Base-by-base conservation (phyloP, 2,113 vertebrate genomes). In the Rhineura floridana region DNA sequence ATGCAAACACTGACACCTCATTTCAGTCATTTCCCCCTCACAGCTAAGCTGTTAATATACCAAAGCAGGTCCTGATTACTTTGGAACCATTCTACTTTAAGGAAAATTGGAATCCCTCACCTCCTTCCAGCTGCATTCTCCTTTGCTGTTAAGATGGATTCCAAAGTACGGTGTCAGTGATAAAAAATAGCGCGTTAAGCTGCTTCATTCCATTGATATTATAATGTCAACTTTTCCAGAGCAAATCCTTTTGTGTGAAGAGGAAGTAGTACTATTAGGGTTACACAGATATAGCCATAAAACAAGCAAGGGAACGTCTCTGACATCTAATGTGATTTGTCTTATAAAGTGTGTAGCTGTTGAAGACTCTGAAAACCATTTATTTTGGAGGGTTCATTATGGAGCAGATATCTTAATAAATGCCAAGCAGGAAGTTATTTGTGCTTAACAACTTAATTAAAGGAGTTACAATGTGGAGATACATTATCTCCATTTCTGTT, bases 141-240 rank as follows among this genome's bases (percentile, higher is more conserved):
- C 10, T 0, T 84, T 59, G 46, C 73, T 91, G 10, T 0, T 0
- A 15, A 62, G 46, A 42, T 9, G 39, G 42, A 70, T 55, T 46
- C 0, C 0, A 42, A 36, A 77, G 15, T 70, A 78, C 21, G 23
- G 2, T 84, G 17, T 65, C 1, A 0, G 19, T 75, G 42, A 11
- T 44, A 39, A n/a, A 65, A 3, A 72, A 25, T 67, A 62, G 21
- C 55, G 39, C 59, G 88, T 46, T 90, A 62, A 83, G 89, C 48
- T 81, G 12, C 25, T 86, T 36, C n/a, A 12, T 55, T 87, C 25
- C 69, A 36, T 75, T 84, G 17, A 46, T 63, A 52, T 3, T 59
- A 0, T 23, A 70, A 50, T 86, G 3, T 17, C 12, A 36, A 89
- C 84, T 33, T 30, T 25, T 84, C 55, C 75, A 0, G 28, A 46